These are phyloP conservation scores for Agonopterix arenella DNA, from an alignment of 2,888 invertebrate genomes.

Conservation along the genomic window DNA sequence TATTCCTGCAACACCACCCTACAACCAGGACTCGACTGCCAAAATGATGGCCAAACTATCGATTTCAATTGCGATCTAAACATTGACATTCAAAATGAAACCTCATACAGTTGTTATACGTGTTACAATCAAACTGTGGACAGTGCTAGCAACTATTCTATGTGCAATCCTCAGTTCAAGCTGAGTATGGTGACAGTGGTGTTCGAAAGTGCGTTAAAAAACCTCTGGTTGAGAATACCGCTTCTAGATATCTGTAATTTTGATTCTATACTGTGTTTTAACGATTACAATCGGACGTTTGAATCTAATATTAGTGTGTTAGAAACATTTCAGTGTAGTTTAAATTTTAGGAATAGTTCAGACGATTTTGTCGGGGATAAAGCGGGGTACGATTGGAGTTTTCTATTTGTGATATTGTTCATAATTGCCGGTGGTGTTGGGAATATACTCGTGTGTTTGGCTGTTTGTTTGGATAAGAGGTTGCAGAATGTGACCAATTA, in stretches of 20 bases:
- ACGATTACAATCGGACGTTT: slow-evolving; percentile 53
- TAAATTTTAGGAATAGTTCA: slow-evolving; percentile 44
- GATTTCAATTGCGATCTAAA: slow-evolving; percentile 52
- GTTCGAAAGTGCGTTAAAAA: slow-evolving; percentile 61
- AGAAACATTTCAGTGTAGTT: slow-evolving; percentile 57
- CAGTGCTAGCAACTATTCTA: slow-evolving; percentile 42
- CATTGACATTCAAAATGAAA: slow-evolving; percentile 66
- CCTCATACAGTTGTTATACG: slow-evolving; percentile 52
- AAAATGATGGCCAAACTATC: slow-evolving; percentile 22
- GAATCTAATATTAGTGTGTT: slow-evolving; percentile 32
- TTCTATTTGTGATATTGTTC: slow-evolving; percentile 89
- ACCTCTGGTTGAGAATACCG: slow-evolving; percentile 58
- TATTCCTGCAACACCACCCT: slow-evolving; percentile 33
- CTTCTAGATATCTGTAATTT: slow-evolving; percentile 44
- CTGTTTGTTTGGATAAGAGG: slow-evolving; percentile 92
- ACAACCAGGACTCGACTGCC: slow-evolving; percentile 45
- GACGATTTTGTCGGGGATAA: slow-evolving; percentile 28
- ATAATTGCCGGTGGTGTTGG: slow-evolving; percentile 93
- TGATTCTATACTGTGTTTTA: slow-evolving; percentile 49
- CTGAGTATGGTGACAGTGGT: slow-evolving; percentile 51
- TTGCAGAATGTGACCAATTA: slow-evolving; percentile 97
- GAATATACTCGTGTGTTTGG: slow-evolving; percentile 95
- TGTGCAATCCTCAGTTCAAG: slow-evolving; percentile 60
- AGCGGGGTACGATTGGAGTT: slow-evolving; percentile 85
- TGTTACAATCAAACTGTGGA: slow-evolving; percentile 47